Evolutionary conservation across 2,113 vertebrate genomes (phyloP), one percentile per base, ranked within the genome.

Genomic region (Peromyscus leucopus): DNA sequence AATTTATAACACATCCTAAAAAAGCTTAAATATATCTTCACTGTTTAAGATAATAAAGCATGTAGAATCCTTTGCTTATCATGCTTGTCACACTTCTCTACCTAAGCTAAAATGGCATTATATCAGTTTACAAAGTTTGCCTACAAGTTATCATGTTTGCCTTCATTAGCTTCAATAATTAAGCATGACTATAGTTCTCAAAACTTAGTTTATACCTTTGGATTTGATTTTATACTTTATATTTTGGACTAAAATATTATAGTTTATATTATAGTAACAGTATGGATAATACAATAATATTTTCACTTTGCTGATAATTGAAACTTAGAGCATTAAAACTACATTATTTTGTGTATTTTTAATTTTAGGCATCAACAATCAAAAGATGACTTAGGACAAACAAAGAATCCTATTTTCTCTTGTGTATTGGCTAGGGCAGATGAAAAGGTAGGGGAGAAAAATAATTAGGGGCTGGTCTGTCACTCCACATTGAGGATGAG

Each of bases 41-140:
- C 3, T 61, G 28, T 72, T 31, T 78, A 91, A 69, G 11, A 90
- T 5, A 2, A 92, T 21, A 74, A 89, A 92, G n/a, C 31, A 87
- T 31, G 21, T 26, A 19, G 31, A 74, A 57, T n/a, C 33, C 24
- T 69, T 72, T 93, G 51, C 36, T 21, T 39, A 65, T 15, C 91
- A 86, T 59, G 24, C 19, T 55, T 55, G 65, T 82, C 82, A 78
- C n/a, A 85, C 24, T 82, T 90, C 12, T 36, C 51, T 93, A 91
- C 72, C 3, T 24, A 95, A 93, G 80, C 10, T 88, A 71, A 91
- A 95, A 95, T 78, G 17, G 15, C 22, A 16, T 96, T 57, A 95
- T n/a, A 87, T 71, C 80, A 57, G 36, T 76, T 90, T 82, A 36
- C 21, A 89, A 93, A 83, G 69, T 90, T 72, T n/a, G 3, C 31